Evolutionary conservation across 2,888 invertebrate genomes (phyloP), one percentile per base, ranked within the genome.

Genomic region (Pterobdella sp.): DNA sequence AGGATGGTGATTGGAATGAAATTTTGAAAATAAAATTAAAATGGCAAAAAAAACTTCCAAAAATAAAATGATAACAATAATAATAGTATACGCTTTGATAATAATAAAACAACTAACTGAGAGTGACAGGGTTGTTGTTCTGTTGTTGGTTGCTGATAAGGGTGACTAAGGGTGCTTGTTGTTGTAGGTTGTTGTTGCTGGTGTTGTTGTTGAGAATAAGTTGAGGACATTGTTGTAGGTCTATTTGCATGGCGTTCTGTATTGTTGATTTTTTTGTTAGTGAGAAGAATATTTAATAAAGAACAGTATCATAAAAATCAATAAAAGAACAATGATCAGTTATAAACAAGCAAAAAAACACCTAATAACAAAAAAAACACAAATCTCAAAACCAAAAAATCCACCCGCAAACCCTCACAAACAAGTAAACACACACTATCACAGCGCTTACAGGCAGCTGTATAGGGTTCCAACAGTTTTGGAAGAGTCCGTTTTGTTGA

Each of bases 401-500:
- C 60, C 26, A 14, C 7, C 60, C n/a, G 26, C 60, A 7, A 7
- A 26, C 4, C 42, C 42, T 22, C 36, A n/a, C n/a, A 36, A 2
- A 3, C 68, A 34, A 7, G 31, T 42, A 18, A 36, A 7, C 7
- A 36, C 35, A 29, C 34, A 18, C 36, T n/a, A 14, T 18, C 10
- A 7, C 29, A 35, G n/a, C 42, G 10, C 37, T 35, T 29, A 29
- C 68, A 68, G 42, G 36, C 7, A 36, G 26, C 18, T 34, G 37
- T n/a, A 35, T 3, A 4, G 71, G 63, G 29, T 71, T 71, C 71
- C 71, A 71, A 31, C 71, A 71, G 69, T 52, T 69, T 37, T 76
- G 77, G 1, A 76, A 71, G 7, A 75, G 26, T 66, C 76, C 76
- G 22, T 75, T 74, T 22, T 18, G 56, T 35, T 49, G 68, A 35